Conservation (phyloP, 2,888 invertebrate species). For the Drosophila infuscata region DNA sequence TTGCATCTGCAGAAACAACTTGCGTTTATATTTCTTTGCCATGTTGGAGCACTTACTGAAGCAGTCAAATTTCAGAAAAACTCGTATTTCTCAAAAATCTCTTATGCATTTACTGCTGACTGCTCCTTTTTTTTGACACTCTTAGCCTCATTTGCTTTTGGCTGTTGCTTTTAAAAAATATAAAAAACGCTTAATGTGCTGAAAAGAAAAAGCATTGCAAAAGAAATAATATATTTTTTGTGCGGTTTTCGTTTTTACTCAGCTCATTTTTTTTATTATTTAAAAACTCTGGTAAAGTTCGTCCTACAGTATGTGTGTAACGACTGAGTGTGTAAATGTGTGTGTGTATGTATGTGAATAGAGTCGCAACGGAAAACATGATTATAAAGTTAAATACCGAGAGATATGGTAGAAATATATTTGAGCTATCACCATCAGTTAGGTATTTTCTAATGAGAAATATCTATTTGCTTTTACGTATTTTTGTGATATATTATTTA, state of each 20-base stretch:
- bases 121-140: constrained; percentile 25
- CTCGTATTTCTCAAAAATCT: constrained; percentile 37
- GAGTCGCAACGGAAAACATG: constrained; percentile 1
- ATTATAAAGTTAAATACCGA: constrained; percentile 10
- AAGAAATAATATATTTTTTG: constrained; percentile 19
- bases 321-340: constrained; percentile 1
- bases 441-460: neutral
- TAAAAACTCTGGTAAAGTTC: constrained; percentile 58
- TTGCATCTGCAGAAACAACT: constrained; percentile 1
- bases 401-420: neutral
- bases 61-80: constrained; percentile 60
- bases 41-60: constrained; percentile 52
- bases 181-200: constrained; percentile 62
- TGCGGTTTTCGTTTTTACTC: constrained; percentile 39
- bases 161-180: constrained; percentile 44
- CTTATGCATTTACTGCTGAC: constrained; percentile 44
- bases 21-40: constrained; percentile 13
- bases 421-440: neutral
- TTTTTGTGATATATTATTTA: neutral
- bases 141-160: constrained; percentile 60
- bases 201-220: constrained; percentile 21
- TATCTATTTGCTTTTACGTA: too few species aligned
- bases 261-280: constrained; percentile 39
- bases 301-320: constrained; percentile 10
- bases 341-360: constrained; percentile 7